Conservation (phyloP, 2,113 vertebrate genomes). For the Pongo pygmaeus region DNA sequence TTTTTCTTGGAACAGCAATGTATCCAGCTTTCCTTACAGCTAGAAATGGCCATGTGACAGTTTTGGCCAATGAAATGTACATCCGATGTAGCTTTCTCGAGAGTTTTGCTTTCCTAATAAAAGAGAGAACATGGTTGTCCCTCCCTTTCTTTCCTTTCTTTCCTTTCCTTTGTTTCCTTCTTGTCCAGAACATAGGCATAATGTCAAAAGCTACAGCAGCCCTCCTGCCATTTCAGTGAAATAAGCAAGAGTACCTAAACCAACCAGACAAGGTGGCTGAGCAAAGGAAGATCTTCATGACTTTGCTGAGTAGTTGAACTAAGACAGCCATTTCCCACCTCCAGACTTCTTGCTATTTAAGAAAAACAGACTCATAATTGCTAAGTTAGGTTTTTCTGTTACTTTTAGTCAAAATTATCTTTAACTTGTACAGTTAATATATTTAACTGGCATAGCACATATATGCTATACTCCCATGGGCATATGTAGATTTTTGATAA, state of each 20-base stretch:
- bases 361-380: not conserved
- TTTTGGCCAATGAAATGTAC: not conserved
- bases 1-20: not conserved
- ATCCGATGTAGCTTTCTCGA: not conserved
- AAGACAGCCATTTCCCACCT: not conserved
- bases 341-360: not conserved
- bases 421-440: not conserved
- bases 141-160: not conserved
- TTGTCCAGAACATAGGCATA: not conserved
- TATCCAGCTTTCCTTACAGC: not conserved
- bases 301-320: not conserved
- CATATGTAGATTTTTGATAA: not conserved
- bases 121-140: not conserved
- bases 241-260: not conserved
- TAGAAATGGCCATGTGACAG: not conserved
- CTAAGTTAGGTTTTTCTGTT: not conserved
- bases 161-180: not conserved
- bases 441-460: not conserved
- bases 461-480: not conserved
- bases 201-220: not conserved
- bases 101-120: not conserved
- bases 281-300: not conserved
- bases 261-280: not conserved
- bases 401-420: not conserved
- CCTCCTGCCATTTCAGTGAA: not conserved